Conservation (phyloP, 2,113 vertebrate genomes). For the Smithornis capensis region DNA sequence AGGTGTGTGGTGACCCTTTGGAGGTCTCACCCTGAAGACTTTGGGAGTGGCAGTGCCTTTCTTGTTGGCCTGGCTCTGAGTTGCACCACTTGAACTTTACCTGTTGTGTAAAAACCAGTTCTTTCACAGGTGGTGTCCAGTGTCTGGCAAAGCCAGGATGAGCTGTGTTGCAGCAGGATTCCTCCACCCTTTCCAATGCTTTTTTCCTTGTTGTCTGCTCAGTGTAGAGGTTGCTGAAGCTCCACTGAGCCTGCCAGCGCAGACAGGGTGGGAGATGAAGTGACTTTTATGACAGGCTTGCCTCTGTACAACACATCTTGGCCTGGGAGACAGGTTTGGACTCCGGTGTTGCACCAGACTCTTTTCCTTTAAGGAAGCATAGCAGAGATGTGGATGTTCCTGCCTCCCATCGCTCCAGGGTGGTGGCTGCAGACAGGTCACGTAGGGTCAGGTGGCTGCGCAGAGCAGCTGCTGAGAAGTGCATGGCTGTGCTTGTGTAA, state of each 20-base stretch:
- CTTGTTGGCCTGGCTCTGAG: neutral
- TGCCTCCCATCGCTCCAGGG: neutral
- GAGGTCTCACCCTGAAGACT: neutral
- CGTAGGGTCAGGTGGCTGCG: neutral
- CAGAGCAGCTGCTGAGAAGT: neutral
- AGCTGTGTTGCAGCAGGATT: neutral
- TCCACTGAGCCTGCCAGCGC: neutral
- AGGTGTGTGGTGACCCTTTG: neutral
- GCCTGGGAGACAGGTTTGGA: neutral
- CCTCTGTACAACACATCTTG: accelerated
- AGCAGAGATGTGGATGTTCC: neutral
- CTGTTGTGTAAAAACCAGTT: neutral
- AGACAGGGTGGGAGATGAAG: neutral
- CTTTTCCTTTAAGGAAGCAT: neutral
- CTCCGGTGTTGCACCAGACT: neutral
- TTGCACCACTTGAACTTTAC: neutral
- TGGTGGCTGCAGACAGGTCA: neutral
- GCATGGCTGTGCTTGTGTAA: neutral
- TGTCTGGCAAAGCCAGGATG: neutral
- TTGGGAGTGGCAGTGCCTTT: neutral
- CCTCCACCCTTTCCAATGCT: accelerated
- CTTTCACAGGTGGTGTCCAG: neutral
- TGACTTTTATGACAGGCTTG: neutral
- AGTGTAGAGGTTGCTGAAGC: neutral
- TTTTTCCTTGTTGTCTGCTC: neutral